Percentiles rank a stretch among this genome's conserved stretches.
Conservation (phyloP, 2,797 vertebrate genomes). For the Falco rusticolus region DNA sequence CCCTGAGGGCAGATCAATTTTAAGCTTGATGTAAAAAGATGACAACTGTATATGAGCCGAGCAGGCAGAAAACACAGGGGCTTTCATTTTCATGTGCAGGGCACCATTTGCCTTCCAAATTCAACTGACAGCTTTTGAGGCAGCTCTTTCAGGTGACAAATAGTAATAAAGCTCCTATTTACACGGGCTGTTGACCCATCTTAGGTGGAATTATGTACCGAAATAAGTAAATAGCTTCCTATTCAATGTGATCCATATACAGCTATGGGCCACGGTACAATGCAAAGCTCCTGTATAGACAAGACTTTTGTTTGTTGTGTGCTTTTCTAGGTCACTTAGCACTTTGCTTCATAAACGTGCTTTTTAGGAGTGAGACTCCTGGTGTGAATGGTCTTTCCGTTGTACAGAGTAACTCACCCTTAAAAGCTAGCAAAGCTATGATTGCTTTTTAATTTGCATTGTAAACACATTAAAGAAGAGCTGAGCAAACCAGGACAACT, state of each 20-base stretch:
- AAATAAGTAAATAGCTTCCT: conserved; percentile 78
- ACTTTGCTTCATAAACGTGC: conserved; percentile 51
- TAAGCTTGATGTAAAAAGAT: conserved; percentile 24
- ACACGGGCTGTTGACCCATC: conserved; percentile 77
- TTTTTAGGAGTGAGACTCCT: conserved; percentile 60
- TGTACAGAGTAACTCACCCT: conserved; percentile 69
- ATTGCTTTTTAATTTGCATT: conserved; percentile 63
- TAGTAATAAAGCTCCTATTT: conserved; percentile 73
- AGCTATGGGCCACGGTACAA: conserved; percentile 61
- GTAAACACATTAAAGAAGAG: conserved; percentile 68
- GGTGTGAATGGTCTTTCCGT: conserved; percentile 57
- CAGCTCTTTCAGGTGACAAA: conserved; percentile 69
- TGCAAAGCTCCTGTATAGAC: conserved; percentile 55
- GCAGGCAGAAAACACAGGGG: not conserved
- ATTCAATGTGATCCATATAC: conserved; percentile 57
- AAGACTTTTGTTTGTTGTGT: conserved; percentile 69
- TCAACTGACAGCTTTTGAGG: conserved; percentile 69
- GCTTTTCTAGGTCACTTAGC: conserved; percentile 71
- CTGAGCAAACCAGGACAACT: conserved; percentile 27
- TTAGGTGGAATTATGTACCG: conserved; percentile 80
- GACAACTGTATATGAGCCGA: not conserved
- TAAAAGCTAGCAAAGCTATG: conserved; percentile 59
- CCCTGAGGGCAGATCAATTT: not conserved
- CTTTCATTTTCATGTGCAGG: conserved; percentile 41
- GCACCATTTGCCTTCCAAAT: conserved; percentile 53